Base-by-base conservation (phyloP, 2,113 vertebrate species). In the Sakesphorus luctuosus region DNA sequence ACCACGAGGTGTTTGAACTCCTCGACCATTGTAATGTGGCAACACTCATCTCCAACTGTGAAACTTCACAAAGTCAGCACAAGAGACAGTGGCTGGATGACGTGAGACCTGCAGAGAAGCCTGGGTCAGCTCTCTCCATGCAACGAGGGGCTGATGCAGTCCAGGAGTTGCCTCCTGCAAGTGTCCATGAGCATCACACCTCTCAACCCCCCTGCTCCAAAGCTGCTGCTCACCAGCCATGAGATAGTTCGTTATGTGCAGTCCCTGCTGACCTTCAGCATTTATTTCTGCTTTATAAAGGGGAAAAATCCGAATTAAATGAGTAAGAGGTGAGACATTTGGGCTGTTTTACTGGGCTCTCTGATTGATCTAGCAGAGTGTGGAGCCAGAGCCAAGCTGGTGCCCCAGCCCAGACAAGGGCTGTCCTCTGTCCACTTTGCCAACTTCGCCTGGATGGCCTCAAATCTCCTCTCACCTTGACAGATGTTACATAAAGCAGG, bases 41-140 rank as follows among this genome's bases (percentile, higher is more conserved):
- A 9, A 6, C 0, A 0, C 58, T 20, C 3, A 0, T 31, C 78
- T 69, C 53, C 13, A 1, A 1, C 18, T 44, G 47, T 16, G 55
- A 31, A 69, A 56, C 59, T 2, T 18, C 82, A 29, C 9, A 36
- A 19, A 53, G 69, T 2, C 31, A 69, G 56, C 63, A 11, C 4
- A 17, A 21, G 33, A 56, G 36, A 18, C 40, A 17, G 82, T 0
- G 29, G n/a, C 55, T 25, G 29, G 46, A 8, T 11, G 46, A 31
- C 0, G 18, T 19, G 23, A 52, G 73, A 21, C 38, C 10, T 1
- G 15, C 67, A 85, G 88, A 25, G 25, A 24, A 19, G 3, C 20
- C 47, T 15, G 55, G 55, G 28, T 17, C 72, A 66, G 75, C 50
- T 21, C 80, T 18, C 9, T 4, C 43, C 44, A 3, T 2, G 10